A percentile compares a stretch with the other conserved stretches of the same genome.
These are phyloP conservation scores for Euschistus heros DNA, from an alignment of 1,140 invertebrate species.

Conservation along the genomic window DNA sequence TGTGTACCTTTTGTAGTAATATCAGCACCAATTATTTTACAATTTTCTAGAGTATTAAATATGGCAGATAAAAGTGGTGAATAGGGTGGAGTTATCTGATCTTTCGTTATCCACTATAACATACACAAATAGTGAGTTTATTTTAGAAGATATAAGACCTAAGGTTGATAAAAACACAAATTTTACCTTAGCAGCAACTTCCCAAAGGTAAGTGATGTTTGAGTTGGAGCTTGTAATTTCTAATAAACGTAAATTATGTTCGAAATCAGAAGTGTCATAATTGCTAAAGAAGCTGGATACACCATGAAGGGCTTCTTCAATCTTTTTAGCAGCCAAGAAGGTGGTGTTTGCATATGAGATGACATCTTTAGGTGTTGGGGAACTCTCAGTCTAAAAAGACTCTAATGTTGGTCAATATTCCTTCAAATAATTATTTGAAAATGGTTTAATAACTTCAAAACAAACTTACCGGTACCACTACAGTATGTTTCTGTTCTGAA, in stretches of 20 bases:
- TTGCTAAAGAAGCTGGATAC: conserved; percentile 3
- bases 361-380: too few relatives aligned
- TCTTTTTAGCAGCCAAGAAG: conserved; percentile 11
- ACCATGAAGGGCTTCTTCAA: conserved; percentile 5
- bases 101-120: conserved; percentile 52
- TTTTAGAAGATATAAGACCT: too few relatives aligned
- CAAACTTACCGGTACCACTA: not conserved
- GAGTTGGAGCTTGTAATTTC: not conserved
- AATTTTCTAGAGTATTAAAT: conserved; percentile 52
- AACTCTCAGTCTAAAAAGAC: too few relatives aligned
- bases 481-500: not conserved
- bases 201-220: conserved; percentile 8
- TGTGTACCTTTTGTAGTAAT: conserved; percentile 75
- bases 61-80: conserved; percentile 56
- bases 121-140: conserved; percentile 11
- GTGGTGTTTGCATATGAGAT: conserved; percentile 1
- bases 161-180: too few relatives aligned
- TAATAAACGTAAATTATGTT: conserved; percentile 10
- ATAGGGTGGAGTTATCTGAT: conserved; percentile 19
- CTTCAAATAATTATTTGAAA: not conserved
- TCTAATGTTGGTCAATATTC: too few relatives aligned
- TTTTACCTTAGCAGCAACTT: conserved; percentile 18
- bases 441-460: not conserved
- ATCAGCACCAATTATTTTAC: conserved; percentile 61
- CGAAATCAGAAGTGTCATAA: not conserved